A percentile compares a stretch with the other conserved stretches of the same genome.
phyloP scores from a whole-genome alignment of 2,888 invertebrate species.

The Hartigia nigra region DNA sequence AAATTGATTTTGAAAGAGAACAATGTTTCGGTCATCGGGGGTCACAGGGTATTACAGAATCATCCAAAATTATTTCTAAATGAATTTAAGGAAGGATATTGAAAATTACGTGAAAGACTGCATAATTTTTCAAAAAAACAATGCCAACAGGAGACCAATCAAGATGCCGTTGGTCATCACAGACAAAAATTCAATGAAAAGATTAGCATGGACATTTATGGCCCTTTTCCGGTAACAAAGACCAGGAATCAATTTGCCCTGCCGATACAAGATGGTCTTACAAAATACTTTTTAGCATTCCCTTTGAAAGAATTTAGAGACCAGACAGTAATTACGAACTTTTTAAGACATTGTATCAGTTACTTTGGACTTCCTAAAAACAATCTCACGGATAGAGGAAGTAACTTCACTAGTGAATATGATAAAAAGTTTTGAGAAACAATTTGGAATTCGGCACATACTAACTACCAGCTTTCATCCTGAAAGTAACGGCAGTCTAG shows the following conservation, averaged over 20 bases:
- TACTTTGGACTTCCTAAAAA: conserved; percentile 55
- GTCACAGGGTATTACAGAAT: conserved; percentile 47
- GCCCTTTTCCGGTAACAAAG: conserved; percentile 17
- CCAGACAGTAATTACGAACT: neutral
- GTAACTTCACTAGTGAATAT: conserved; percentile 54
- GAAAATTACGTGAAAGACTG: conserved; percentile 37
- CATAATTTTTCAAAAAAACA: conserved; percentile 42
- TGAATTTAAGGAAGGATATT: conserved; percentile 34
- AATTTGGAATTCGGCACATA: too few species aligned
- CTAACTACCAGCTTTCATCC: neutral
- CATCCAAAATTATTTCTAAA: conserved; percentile 42
- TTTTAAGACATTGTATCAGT: conserved; percentile 12
- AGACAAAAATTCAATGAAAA: conserved; percentile 17
- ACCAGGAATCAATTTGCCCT: conserved; percentile 16
- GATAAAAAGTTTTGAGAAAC: conserved; percentile 38
- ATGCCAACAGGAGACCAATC: conserved; percentile 31
- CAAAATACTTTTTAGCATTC: conserved; percentile 6
- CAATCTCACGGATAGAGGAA: conserved; percentile 59
- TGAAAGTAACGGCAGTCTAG: neutral
- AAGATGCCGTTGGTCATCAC: conserved; percentile 20
- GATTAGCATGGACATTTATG: conserved; percentile 21
- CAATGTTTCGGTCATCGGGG: conserved; percentile 36
- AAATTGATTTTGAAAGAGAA: conserved; percentile 25
- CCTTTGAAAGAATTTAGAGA: neutral
- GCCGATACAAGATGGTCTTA: conserved; percentile 9